Conservation (phyloP, 1,140 invertebrate species). For the Cardiocondyla obscurior region DNA sequence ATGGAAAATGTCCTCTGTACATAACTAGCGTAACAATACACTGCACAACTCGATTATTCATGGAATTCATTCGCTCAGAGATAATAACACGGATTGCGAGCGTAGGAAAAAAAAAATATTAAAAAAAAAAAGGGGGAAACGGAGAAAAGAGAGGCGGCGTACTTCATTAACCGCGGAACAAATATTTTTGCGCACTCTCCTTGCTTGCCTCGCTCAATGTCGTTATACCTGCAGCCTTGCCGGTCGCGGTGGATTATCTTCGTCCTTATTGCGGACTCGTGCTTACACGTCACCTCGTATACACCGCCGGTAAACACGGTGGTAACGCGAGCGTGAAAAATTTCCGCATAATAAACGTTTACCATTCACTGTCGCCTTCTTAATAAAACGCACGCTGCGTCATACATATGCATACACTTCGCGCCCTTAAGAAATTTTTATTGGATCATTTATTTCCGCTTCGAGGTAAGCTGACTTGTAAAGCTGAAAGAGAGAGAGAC, state of each 20-base stretch:
- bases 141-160: slow-evolving; percentile 1
- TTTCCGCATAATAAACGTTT: slow-evolving; percentile 28
- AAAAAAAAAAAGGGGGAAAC: neutral
- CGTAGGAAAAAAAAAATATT: neutral
- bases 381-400: slow-evolving; percentile 11
- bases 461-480: neutral
- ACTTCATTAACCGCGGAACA: slow-evolving; percentile 38
- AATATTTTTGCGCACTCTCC: slow-evolving; percentile 25
- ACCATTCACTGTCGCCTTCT: slow-evolving; percentile 9
- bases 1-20: slow-evolving; percentile 1
- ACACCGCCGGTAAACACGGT: slow-evolving; percentile 4
- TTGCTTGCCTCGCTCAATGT: slow-evolving; percentile 30
- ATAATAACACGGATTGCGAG: slow-evolving; percentile 12
- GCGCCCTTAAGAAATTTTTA: neutral
- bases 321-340: slow-evolving; percentile 27
- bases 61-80: slow-evolving; percentile 17
- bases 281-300: slow-evolving; percentile 15
- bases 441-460: neutral
- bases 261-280: slow-evolving; percentile 35
- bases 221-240: slow-evolving; percentile 24
- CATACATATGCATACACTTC: neutral
- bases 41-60: slow-evolving; percentile 43
- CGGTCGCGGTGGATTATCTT: slow-evolving; percentile 27
- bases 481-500: too few relatives aligned
- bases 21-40: neutral